Base-by-base conservation (phyloP, 2,113 vertebrate species). In the Elgaria multicarinata region DNA sequence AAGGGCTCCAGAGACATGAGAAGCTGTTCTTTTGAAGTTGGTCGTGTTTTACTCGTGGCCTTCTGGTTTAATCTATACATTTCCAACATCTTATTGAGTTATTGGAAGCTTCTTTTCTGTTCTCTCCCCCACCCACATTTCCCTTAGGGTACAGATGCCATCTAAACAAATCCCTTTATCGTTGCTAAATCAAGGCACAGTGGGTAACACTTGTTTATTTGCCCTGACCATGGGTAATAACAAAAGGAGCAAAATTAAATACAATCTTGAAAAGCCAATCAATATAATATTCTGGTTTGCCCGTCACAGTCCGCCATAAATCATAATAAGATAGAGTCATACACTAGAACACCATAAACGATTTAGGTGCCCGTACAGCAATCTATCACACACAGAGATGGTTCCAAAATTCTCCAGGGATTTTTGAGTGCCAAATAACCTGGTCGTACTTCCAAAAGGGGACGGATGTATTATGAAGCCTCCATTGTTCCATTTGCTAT, bases 21-120 rank as follows among this genome's bases (percentile, higher is more conserved):
- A 96, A 74, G 91, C 95, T 96, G 92, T 91, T 96, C 96, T 95
- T 97, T 97, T 97, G 96, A 97, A 97, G 97, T 95, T 96, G 94
- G 86, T 96, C 94, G 90, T 95, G 96, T 97, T 97, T 50, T 98
- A 95, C 94, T 91, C 87, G 96, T 96, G 94, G 95, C 91, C 94
- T 96, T 96, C 96, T 95, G 93, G 95, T 96, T 97, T 96, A 97
- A 97, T 97, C 96, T 96, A 88, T 95, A 97, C 88, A 85, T 96
- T 96, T 95, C 96, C 69, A 82, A 94, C 94, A 94, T 90, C 92
- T 89, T 85, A 94, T 95, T 97, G 96, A 97, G 96, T 97, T 96
- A 97, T 91, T 92, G 93, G 94, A 94, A 95, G 95, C 92, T 93
- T 94, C 94, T 89, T 36, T 33, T 44, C 75, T 36, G 2, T 22